Evolutionary conservation across 2,113 vertebrate genomes (phyloP), one percentile per base, ranked within the genome.

Genomic region (Mormoops blainvillei): DNA sequence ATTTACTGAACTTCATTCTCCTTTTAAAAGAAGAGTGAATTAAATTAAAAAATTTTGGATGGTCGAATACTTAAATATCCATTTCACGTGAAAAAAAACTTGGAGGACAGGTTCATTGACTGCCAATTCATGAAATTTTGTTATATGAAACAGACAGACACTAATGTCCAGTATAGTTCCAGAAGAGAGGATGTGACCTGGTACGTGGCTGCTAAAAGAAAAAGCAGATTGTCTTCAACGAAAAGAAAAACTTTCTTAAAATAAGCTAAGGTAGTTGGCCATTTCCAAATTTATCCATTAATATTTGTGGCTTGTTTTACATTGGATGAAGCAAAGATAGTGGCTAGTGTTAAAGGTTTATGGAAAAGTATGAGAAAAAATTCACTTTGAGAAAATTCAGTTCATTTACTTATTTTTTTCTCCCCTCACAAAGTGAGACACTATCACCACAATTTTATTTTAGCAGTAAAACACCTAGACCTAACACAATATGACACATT

Each of bases 371-470:
- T 48, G 14, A 12, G 15, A 87, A 26, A 50, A 83, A 81, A 80
- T n/a, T 63, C 92, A 77, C 80, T 71, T 33, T 81, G 61, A 95
- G 26, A 77, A 95, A 88, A 92, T 90, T n/a, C 33, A 61, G 52
- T 38, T 77, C 12, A 58, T 86, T 52, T 61, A 61, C 24, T 86
- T 68, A 83, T 41, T 80, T 96, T 61, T 94, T 54, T 73, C 19
- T 71, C 19, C 41, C 26, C 48, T 61, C 14, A 36, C 26, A 67
- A 88, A 89, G 54, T 68, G 18, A 65, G 33, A 91, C 67, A 38
- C 14, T 73, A 58, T 65, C 14, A 65, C 7, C 5, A 26, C 48
- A 54, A 86, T 81, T 92, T 77, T 81, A 76, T 71, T 81, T 90
- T 56, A 85, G 38, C 15, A 22, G n/a, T n/a, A 52, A 93, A 83